These are phyloP conservation scores for Myathropa florea DNA, from an alignment of 2,888 invertebrate species.

Conservation along the genomic window DNA sequence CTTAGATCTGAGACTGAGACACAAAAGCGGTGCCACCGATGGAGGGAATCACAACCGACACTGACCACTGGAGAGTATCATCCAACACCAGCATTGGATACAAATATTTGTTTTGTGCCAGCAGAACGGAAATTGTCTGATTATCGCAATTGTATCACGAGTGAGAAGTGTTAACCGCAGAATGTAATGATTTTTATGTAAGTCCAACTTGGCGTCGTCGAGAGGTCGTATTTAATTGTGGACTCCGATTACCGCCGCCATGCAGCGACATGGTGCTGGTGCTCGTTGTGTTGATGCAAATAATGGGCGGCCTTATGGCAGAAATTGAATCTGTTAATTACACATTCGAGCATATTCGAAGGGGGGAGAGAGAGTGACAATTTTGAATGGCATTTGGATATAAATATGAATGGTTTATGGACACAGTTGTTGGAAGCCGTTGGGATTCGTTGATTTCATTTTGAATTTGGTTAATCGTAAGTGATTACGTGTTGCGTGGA, in stretches of 20 bases:
- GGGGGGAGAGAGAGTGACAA: not conserved
- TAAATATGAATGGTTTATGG: not conserved
- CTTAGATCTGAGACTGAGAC: conserved; percentile 8
- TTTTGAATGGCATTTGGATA: not conserved
- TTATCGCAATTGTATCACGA: conserved; percentile 38
- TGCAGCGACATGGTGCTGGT: not conserved
- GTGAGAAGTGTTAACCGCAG: conserved; percentile 50
- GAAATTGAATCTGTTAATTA: not conserved
- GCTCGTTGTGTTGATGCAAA: not conserved
- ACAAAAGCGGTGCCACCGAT: not conserved
- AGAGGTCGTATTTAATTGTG: conserved; percentile 14
- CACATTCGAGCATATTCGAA: not conserved
- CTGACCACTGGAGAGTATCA: conserved; percentile 41
- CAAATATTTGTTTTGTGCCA: conserved; percentile 43
- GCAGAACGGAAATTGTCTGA: conserved; percentile 53
- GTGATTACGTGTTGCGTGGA: not conserved
- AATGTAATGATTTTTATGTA: conserved; percentile 23
- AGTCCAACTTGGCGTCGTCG: not conserved
- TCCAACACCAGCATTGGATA: not conserved
- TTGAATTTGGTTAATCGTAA: not conserved
- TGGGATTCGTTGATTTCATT: not conserved
- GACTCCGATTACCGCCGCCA: not conserved
- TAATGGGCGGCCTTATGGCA: not conserved
- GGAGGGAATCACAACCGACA: not conserved
- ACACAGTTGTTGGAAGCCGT: not conserved